phyloP scores from a whole-genome alignment of 1,140 invertebrate species.

The Drosophila micromelanica region DNA sequence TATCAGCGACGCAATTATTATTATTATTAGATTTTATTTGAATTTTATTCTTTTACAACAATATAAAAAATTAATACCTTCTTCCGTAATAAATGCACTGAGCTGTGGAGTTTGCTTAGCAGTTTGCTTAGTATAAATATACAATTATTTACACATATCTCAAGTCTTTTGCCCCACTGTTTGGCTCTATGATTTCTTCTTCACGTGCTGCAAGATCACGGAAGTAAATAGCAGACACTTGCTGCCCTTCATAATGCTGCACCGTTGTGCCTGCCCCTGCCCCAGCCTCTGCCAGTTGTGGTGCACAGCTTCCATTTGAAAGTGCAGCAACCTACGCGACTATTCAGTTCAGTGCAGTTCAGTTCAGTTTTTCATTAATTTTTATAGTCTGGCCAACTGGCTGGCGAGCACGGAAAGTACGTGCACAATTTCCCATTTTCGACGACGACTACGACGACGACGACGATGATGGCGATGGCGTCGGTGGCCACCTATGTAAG shows the following conservation, averaged over 20 bases:
- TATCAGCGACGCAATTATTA: no score
- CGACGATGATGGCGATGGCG: background rate
- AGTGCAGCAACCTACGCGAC: constrained; percentile 16
- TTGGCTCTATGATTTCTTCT: no score
- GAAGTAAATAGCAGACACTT: constrained; percentile 8
- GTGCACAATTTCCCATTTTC: constrained; percentile 50
- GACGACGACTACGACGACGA: constrained; percentile 1
- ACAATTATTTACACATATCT: no score
- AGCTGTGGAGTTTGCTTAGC: no score
- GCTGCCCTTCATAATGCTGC: constrained; percentile 9
- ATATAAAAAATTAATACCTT: no score
- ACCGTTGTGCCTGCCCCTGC: background rate
- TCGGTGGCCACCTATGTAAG: constrained; percentile 1
- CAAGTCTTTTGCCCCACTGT: no score
- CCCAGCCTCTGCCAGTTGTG: background rate
- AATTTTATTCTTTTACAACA: no score
- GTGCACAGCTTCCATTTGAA: constrained; percentile 4
- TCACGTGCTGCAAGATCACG: background rate
- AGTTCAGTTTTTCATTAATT: constrained; percentile 56
- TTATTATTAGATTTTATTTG: no score
- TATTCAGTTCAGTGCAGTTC: constrained; percentile 2
- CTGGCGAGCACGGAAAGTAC: constrained; percentile 15
- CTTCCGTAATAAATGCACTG: no score
- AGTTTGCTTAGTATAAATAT: no score
- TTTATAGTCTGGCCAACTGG: constrained; percentile 46